Base-by-base conservation (phyloP, 2,113 vertebrate genomes). In the Syngnathus typhle region DNA sequence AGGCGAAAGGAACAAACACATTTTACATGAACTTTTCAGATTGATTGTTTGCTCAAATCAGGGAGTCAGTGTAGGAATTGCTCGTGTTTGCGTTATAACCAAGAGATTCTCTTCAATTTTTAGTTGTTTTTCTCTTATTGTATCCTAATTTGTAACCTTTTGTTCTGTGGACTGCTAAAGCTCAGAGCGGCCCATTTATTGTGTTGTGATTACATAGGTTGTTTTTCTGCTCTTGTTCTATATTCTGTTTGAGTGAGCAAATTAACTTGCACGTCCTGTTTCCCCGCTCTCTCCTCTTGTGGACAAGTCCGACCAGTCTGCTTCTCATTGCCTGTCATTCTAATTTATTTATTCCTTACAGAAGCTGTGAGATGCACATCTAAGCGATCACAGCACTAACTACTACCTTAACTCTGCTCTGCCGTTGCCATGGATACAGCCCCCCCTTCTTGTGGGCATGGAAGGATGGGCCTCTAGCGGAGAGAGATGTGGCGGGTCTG, bases 381-480 rank as follows among this genome's bases (percentile, higher is more conserved):
- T 72, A 27, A 15, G 41, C 27, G 46, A 65, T 51, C 7, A 82
- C 84, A 82, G 82, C 81, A 82, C 86, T 83, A 82, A 78, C 86
- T 81, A 86, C 82, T 87, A 84, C 84, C 86, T 32, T 83, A 85
- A 77, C 23, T 78, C 84, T 89, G 84, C 85, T 91, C 91, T 89
- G 87, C 85, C 85, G 91, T 92, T 91, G 87, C 90, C 88, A 92
- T 91, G 89, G 90, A 82, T 91, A 92, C 91, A 89, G 88, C 89
- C 88, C 56, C 77, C 66, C 67, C 46, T 60, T 51, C 77, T 16
- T 5, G 65, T 85, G 85, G 85, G 87, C 88, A 89, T 84, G 80
- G 77, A 85, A 79, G 73, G 87, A 87, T 90, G 90, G 91, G 88
- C 85, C 88, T 88, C 85, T 88, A 62, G 60, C 38, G 13, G 39